phyloP scores from a whole-genome alignment of 2,888 invertebrate species.

The Drosophila kambysellisi region DNA sequence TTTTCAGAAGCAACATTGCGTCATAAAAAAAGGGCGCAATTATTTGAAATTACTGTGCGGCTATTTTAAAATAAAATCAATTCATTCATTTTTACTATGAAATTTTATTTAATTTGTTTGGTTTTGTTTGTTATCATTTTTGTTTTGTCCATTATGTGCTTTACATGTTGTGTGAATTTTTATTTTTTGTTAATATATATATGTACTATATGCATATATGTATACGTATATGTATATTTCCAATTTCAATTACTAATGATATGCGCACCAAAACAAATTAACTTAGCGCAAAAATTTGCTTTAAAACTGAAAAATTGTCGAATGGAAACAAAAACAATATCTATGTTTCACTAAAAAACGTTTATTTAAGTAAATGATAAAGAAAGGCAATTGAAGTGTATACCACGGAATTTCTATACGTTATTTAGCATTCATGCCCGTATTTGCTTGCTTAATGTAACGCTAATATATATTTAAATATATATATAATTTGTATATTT shows the following conservation, averaged over 20 bases:
- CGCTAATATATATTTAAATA: conserved; percentile 65
- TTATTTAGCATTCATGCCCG: conserved; percentile 66
- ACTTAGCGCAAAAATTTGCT: conserved; percentile 61
- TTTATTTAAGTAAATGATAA: conserved; percentile 77
- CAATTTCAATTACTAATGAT: conserved; percentile 70
- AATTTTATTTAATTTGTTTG: conserved; percentile 70
- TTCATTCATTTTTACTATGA: conserved; percentile 63
- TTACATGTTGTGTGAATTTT: conserved; percentile 70
- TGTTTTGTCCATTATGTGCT: conserved; percentile 76
- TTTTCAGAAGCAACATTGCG: not conserved
- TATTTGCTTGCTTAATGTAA: conserved; percentile 63
- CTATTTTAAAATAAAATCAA: not conserved
- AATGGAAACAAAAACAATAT: conserved; percentile 36
- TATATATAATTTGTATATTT: conserved; percentile 62
- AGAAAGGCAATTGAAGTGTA: conserved; percentile 76
- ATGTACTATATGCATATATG: conserved; percentile 63
- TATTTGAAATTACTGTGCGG: not conserved
- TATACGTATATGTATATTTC: conserved; percentile 63
- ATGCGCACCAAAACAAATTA: conserved; percentile 71
- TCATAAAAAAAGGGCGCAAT: not conserved
- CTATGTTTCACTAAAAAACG: conserved; percentile 55
- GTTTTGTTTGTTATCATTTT: conserved; percentile 50
- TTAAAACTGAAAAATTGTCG: conserved; percentile 28
- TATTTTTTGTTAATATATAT: conserved; percentile 49
- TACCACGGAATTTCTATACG: conserved; percentile 69